Percentiles rank a stretch among this genome's conserved stretches.
These are phyloP conservation scores for Ctenochaetus hawaiiensis DNA, from an alignment of 2,797 vertebrate genomes.

Conservation along the genomic window DNA sequence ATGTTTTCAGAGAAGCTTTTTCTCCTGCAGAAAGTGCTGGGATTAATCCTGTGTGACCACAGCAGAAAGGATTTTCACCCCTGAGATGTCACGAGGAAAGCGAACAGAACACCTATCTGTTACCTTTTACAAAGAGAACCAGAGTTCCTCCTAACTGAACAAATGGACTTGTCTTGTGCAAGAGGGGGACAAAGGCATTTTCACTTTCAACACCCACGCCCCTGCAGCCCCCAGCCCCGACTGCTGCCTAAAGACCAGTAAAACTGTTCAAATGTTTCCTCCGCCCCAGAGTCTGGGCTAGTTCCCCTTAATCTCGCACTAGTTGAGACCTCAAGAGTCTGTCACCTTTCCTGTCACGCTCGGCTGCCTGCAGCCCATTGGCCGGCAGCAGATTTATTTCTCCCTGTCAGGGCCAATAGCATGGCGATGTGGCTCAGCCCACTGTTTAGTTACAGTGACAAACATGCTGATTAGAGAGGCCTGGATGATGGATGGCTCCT, in stretches of 20 bases:
- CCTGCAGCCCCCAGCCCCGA: conserved; percentile 52
- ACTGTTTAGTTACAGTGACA: conserved; percentile 91
- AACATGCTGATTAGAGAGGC: conserved; percentile 90
- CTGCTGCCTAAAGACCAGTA: conserved; percentile 74
- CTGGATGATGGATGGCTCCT: conserved; percentile 91
- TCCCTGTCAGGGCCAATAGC: conserved; percentile 90
- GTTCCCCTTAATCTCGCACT: conserved; percentile 79
- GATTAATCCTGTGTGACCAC: conserved; percentile 47
- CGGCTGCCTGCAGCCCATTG: conserved; percentile 86
- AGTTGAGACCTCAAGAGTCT: conserved; percentile 82
- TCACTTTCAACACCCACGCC: conserved; percentile 69
- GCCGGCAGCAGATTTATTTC: conserved; percentile 90
- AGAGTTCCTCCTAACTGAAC: conserved; percentile 80
- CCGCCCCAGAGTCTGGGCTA: conserved; percentile 70
- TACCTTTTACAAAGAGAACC: conserved; percentile 76
- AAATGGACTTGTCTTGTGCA: conserved; percentile 83
- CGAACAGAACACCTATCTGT: conserved; percentile 78
- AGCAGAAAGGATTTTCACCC: conserved; percentile 53
- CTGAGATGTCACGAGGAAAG: conserved; percentile 64
- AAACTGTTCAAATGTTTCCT: conserved; percentile 76
- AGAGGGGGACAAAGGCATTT: conserved; percentile 73
- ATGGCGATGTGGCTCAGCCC: conserved; percentile 81
- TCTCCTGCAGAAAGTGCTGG: conserved; percentile 19
- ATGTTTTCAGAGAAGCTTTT: conserved; percentile 32
- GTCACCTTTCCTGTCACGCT: conserved; percentile 85